Base-by-base conservation (phyloP, 2,797 vertebrate genomes). In the Ataeniobius toweri region DNA sequence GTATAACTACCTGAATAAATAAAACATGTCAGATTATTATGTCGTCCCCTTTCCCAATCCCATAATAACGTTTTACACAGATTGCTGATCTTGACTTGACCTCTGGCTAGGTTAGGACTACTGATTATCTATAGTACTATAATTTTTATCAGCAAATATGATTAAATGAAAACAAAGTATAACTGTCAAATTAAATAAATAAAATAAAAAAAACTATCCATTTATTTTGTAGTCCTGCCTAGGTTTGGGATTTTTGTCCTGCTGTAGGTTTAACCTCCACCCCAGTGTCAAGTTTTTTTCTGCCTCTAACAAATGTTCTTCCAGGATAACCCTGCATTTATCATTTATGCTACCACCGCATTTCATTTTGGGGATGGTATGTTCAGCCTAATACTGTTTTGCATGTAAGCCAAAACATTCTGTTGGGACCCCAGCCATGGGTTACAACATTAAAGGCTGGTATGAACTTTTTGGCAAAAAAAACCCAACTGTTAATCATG, bases 11-110 rank as follows among this genome's bases (percentile, higher is more conserved):
- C 50, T 84, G 65, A 73, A 48, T 50, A 82, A 55, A 41, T 22
- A 78, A 81, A 80, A 77, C 58, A 78, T 77, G 80, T 80, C 74
- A 80, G 71, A 79, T 78, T 72, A 75, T 74, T 82, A 61, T 46
- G 74, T 75, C 75, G 36, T 28, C 80, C 24, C 56, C 56, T 39
- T 68, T 76, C 50, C 48, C 24, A 68, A 39, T n/a, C 50, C 48
- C 16, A 18, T 75, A 44, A 9, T 69, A 46, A 69, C 44, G 36
- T 44, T 46, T 53, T 53, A 53, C 51, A 24, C 24, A 46, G 22
- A 46, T n/a, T 68, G 18, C 20, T 71, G 7, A 16, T 71, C 26
- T 46, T 74, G 39, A 58, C 16, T 20, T 12, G 4, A 28, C 59
- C 12, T 74, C 24, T 61, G 10, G 65, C 39, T n/a, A 12, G 22